These are phyloP conservation scores for Drosophila willistoni DNA, from an alignment of 1,140 invertebrate genomes.

Conservation along the genomic window DNA sequence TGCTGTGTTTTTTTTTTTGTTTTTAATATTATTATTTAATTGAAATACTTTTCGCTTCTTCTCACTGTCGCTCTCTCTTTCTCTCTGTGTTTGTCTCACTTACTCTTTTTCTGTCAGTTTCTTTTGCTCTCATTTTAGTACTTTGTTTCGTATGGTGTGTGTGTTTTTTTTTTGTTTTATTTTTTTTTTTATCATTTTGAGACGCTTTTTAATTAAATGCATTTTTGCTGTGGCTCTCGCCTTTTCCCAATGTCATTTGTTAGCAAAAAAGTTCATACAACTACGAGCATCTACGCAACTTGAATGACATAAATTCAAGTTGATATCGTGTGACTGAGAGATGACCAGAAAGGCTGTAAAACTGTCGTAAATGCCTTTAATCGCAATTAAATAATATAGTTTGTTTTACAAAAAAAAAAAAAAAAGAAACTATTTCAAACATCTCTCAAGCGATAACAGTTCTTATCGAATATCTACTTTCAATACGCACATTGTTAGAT, in stretches of 20 bases:
- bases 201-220: conserved; percentile 32
- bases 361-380: too few species aligned
- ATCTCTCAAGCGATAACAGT: too few species aligned
- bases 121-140: background rate
- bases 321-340: too few species aligned
- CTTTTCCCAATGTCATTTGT: conserved; percentile 13
- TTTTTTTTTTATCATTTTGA: conserved; percentile 7
- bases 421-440: too few species aligned
- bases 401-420: too few species aligned
- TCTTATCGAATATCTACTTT: too few species aligned
- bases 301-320: too few species aligned
- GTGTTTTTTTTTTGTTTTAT: too few species aligned
- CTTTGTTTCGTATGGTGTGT: conserved; percentile 20
- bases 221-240: conserved; percentile 34
- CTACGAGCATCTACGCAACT: background rate
- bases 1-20: conserved; percentile 23
- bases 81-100: background rate
- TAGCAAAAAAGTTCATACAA: conserved; percentile 8
- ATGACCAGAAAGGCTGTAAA: too few species aligned
- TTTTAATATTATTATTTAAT: conserved; percentile 49
- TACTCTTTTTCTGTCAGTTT: background rate
- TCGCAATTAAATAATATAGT: too few species aligned
- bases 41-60: conserved; percentile 50
- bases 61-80: conserved; percentile 27
- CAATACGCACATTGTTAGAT: too few species aligned